Percentiles rank a stretch among this genome's conserved stretches.
phyloP scores from a whole-genome alignment of 2,113 vertebrate species.

The Aegotheles bennettii region DNA sequence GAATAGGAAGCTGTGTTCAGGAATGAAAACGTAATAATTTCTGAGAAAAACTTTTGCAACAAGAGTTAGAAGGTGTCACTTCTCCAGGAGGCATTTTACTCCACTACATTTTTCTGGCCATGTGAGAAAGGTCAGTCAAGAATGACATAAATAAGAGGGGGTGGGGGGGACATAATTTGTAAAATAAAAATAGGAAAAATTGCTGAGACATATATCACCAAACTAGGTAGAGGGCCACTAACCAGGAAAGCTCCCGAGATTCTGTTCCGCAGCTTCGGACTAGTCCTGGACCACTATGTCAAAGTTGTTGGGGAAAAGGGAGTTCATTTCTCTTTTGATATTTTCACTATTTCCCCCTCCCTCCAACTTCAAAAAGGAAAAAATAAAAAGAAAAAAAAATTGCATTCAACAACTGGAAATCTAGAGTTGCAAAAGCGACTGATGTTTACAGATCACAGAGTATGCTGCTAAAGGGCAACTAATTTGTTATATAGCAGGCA shows the following conservation, averaged over 20 bases:
- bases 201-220: background rate
- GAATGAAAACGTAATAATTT: background rate
- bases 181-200: background rate
- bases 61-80: background rate
- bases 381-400: background rate
- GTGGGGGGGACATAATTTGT: accelerated
- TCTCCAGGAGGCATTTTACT: background rate
- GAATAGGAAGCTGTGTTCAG: background rate
- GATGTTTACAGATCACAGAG: background rate
- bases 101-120: background rate
- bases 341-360: background rate
- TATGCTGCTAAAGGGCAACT: background rate
- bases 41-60: background rate
- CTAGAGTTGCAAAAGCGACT: background rate
- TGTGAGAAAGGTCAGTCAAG: background rate
- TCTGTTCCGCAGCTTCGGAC: background rate
- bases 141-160: background rate
- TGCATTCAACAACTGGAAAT: background rate
- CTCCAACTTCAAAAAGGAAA: background rate
- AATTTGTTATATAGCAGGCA: background rate
- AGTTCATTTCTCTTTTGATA: background rate
- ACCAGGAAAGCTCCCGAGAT: accelerated
- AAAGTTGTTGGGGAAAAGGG: background rate
- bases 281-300: background rate
- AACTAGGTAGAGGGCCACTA: background rate